Evolutionary conservation across 2,113 vertebrate species (phyloP), one percentile per base, ranked within the genome.

Genomic region (Accipiter cooperii): DNA sequence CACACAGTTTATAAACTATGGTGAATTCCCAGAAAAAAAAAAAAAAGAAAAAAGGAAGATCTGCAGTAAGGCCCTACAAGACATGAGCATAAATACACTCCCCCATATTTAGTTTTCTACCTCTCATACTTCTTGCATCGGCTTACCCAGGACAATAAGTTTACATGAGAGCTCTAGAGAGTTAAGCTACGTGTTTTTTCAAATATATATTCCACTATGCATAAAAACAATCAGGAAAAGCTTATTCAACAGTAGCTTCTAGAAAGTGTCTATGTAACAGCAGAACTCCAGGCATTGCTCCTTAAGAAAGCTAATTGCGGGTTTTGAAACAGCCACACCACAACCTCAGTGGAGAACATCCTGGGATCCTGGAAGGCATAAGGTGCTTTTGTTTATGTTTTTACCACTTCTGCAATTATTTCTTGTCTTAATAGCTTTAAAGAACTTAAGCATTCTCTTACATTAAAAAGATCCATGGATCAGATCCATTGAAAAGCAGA

Each of bases 151-250:
- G 44, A 33, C 33, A 78, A 9, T 10, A 54, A 33, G 28, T 17
- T 44, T n/a, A 65, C 1, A 2, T 4, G 7, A 60, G 42, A 86
- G 54, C 24, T 58, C 49, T 33, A 44, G 3, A 64, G 28, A 18
- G 5, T 24, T 38, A 66, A 31, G 6, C 10, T 13, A 42, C 9
- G 0, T 1, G 1, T 21, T 21, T 42, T n/a, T 29, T 10, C 51
- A 65, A 61, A 70, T 24, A 61, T 1, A 33, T 25, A 47, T 25
- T 46, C 12, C 44, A 63, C 29, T 33, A 40, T 10, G 7, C 55
- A 51, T 36, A 71, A 44, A 84, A 71, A n/a, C 1, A 0, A 51
- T 14, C 19, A 87, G 64, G 17, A 90, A 91, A 58, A 75, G 29
- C 22, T 26, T 57, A 38, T n/a, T 64, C 73, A 64, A 26, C 22